Percentiles rank a stretch among this genome's conserved stretches.
phyloP scores from a whole-genome alignment of 2,113 vertebrate species.

The Peromyscus maniculatus region DNA sequence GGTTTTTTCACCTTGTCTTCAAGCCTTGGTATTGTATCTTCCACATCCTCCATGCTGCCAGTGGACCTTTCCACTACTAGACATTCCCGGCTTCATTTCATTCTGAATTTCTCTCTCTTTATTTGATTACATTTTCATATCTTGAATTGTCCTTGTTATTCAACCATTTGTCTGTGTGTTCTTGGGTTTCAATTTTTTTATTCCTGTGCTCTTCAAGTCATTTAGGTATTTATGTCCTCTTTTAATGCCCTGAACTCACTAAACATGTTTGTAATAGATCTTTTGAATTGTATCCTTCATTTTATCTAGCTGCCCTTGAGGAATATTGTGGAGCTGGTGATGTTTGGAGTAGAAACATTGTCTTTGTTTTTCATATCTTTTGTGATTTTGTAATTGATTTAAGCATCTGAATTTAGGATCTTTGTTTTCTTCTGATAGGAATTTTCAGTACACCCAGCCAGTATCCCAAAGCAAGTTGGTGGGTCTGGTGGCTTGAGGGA shows the following conservation, averaged over 20 bases:
- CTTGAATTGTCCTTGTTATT: background rate
- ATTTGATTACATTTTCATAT: background rate
- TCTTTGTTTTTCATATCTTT: background rate
- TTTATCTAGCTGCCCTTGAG: background rate
- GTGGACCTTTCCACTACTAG: background rate
- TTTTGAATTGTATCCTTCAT: background rate
- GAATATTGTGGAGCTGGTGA: background rate
- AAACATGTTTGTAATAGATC: background rate
- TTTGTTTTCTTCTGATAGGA: background rate
- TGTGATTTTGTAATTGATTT: background rate
- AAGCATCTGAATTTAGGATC: background rate
- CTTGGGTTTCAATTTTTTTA: background rate
- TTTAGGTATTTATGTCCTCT: background rate
- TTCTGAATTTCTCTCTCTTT: background rate
- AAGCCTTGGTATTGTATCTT: background rate
- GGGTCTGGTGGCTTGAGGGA: background rate
- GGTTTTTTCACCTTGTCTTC: background rate
- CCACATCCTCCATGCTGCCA: background rate
- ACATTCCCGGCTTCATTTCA: background rate
- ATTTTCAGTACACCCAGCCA: background rate
- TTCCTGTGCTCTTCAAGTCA: background rate
- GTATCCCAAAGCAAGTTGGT: background rate
- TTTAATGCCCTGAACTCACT: background rate
- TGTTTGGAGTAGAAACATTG: background rate
- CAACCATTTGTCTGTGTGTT: background rate